A percentile compares a stretch with the other conserved stretches of the same genome.
Evolutionary conservation across 2,888 invertebrate genomes (phyloP).

Genomic region (Corythucha ciliata): DNA sequence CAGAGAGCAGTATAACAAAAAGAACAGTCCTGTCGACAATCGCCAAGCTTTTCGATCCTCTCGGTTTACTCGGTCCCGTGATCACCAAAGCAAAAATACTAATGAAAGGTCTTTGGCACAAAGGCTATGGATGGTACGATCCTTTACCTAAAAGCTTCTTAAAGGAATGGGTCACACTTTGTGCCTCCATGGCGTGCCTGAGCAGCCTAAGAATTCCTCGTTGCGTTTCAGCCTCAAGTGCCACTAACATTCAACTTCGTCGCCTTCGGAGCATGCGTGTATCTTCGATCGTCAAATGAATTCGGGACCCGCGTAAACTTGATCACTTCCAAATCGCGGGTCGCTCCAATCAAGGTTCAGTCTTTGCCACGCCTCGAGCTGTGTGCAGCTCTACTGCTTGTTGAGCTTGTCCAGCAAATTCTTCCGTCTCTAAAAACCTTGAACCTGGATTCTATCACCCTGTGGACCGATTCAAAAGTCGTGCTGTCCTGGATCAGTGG

Average conservation of each 20-base stretch:
- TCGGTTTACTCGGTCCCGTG: not conserved
- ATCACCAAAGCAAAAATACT: slow-evolving; percentile 3
- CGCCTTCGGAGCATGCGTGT: slow-evolving; percentile 4
- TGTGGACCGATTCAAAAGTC: slow-evolving; percentile 8
- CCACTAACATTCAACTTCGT: too few species aligned
- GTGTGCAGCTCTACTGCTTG: not conserved
- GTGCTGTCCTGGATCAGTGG: slow-evolving; percentile 4
- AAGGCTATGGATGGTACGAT: slow-evolving; percentile 17
- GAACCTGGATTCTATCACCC: not conserved
- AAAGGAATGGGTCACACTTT: too few species aligned
- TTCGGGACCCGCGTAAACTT: not conserved
- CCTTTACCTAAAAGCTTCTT: too few species aligned
- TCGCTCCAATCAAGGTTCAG: slow-evolving; percentile 8
- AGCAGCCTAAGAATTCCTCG: too few species aligned
- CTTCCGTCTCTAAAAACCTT: too few species aligned
- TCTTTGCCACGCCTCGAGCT: slow-evolving; percentile 1
- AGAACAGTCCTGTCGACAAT: not conserved
- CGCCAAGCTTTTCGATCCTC: not conserved
- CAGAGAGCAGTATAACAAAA: not conserved
- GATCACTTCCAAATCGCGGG: slow-evolving; percentile 1
- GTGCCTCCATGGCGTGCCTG: too few species aligned
- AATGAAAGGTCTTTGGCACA: slow-evolving; percentile 15
- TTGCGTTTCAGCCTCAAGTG: too few species aligned
- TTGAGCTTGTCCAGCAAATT: too few species aligned
- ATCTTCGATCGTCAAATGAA: too few species aligned